Base-by-base conservation (phyloP, 2,113 vertebrate genomes). In the Gymnogyps californianus region DNA sequence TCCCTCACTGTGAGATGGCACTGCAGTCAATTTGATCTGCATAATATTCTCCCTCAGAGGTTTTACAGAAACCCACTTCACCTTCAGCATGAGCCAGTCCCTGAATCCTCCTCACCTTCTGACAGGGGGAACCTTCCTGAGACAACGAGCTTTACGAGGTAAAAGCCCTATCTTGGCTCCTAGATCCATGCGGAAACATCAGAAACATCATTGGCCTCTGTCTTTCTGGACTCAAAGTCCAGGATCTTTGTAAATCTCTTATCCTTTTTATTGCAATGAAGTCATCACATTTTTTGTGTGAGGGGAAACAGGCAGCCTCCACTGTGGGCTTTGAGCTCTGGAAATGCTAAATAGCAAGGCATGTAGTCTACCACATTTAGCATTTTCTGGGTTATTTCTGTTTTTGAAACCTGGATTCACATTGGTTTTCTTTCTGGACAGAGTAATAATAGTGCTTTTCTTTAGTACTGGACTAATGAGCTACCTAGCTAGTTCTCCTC, bases 381-480 rank as follows among this genome's bases (percentile, higher is more conserved):
- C 3, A 4, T 52, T 28, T 44, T 24, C 4, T 3, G 9, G 7
- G 0, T 83, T 54, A 5, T 40, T 85, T 58, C 32, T 83, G 0
- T 0, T 52, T 75, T 26, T 49, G 21, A 52, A 88, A 52, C 12
- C 18, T 67, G 31, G 24, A 20, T 75, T 85, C 26, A 46, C 4
- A 2, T 16, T 46, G 10, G 2, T 19, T 86, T 89, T 87, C 25
- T 51, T 77, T 69, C 19, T 83, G 38, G 11, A 31, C 22, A 8
- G 9, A 42, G 25, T 69, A 42, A 15, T 17, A 84, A 31, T 38
- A 49, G 24, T n/a, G 4, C 6, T 62, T 66, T 55, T 40, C 32
- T 34, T 36, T 58, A 49, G 16, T 29, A 21, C 26, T 51, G 13
- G 16, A 14, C 31, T 59, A 18, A 9, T 67, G 62, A 67, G 29